Percentiles rank a stretch among this genome's conserved stretches.
Conservation (phyloP, 2,888 invertebrate species). For the Meandrusa payeni region DNA sequence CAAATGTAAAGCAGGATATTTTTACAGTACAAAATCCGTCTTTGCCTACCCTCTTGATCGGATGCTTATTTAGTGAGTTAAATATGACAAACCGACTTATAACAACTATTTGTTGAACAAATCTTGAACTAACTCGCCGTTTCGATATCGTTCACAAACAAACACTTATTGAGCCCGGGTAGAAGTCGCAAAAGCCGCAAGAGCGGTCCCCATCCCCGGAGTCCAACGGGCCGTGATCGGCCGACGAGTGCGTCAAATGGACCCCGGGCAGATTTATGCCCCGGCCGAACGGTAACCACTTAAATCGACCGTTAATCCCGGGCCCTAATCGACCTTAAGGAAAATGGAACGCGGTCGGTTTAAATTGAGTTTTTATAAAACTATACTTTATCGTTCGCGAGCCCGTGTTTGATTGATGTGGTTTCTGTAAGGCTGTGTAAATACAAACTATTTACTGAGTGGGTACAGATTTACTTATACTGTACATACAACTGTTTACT, state of each 20-base stretch:
- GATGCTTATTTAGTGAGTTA: too few species aligned
- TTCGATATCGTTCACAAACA: constrained; percentile 1
- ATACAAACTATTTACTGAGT: too few species aligned
- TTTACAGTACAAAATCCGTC: too few species aligned
- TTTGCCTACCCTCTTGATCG: too few species aligned
- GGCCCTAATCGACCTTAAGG: constrained; percentile 15
- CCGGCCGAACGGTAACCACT: constrained; percentile 33
- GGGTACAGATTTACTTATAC: too few species aligned
- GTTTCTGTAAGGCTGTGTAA: too few species aligned
- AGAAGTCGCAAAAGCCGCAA: too few species aligned
- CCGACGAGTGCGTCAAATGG: constrained; percentile 40
- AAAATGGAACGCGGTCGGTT: constrained; percentile 27
- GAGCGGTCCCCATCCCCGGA: background rate
- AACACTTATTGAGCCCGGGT: background rate
- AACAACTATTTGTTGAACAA: too few species aligned
- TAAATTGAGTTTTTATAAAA: constrained; percentile 30
- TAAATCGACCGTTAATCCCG: constrained; percentile 33
- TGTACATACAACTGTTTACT: too few species aligned
- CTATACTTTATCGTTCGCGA: background rate
- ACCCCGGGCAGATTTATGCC: constrained; percentile 41
- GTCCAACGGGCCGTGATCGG: constrained; percentile 22
- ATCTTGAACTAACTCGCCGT: too few species aligned
- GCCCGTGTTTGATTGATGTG: background rate
- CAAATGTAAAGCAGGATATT: too few species aligned
- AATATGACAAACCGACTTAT: too few species aligned